Conservation (phyloP, 2,888 invertebrate species). For the Thymelicus lineola region DNA sequence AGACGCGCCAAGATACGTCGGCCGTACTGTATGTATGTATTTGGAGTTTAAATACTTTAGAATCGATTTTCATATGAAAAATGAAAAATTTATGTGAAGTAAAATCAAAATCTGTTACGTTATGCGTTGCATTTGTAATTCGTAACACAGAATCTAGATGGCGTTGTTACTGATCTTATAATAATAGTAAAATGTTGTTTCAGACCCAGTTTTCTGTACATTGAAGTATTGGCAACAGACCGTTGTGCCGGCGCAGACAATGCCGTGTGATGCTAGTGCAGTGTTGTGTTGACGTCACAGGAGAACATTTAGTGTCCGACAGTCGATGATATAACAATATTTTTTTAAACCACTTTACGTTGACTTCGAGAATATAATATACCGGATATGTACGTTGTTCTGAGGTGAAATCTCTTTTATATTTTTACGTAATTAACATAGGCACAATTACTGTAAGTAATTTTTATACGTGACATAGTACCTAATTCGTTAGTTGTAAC, state of each 20-base stretch:
- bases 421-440: constrained; percentile 44
- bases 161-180: too few relatives aligned
- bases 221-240: constrained; percentile 41
- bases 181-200: constrained; percentile 38
- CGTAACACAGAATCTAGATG: too few relatives aligned
- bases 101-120: too few relatives aligned
- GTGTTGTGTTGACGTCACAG: constrained; percentile 17
- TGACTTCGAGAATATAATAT: constrained; percentile 16
- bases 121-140: too few relatives aligned
- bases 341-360: constrained; percentile 25
- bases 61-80: too few relatives aligned
- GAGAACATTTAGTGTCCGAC: background rate
- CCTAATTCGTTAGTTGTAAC: background rate
- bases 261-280: background rate
- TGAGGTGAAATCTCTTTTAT: constrained; percentile 48
- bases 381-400: constrained; percentile 41
- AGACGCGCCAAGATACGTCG: too few relatives aligned
- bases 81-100: too few relatives aligned
- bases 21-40: too few relatives aligned
- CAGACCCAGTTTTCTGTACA: constrained; percentile 50
- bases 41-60: too few relatives aligned
- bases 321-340: constrained; percentile 22
- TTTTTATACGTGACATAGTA: constrained; percentile 27
- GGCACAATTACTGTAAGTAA: constrained; percentile 50
- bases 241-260: background rate